These are phyloP conservation scores for Dinocampus coccinellae DNA, from an alignment of 2,888 invertebrate species.

Conservation along the genomic window DNA sequence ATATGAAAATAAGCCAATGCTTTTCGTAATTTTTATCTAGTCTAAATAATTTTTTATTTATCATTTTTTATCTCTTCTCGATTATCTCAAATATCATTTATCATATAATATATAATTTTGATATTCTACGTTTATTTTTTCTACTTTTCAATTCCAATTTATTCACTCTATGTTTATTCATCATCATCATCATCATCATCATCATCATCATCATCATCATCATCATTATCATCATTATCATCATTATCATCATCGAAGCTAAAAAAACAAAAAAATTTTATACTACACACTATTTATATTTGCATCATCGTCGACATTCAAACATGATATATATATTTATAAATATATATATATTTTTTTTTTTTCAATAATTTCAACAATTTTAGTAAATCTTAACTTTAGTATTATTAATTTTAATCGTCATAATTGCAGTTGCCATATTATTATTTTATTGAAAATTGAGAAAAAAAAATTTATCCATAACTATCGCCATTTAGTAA, in stretches of 20 bases:
- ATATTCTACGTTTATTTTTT: not conserved
- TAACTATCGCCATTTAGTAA: constrained; percentile 43
- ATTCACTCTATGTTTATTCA: not conserved
- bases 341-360: not conserved
- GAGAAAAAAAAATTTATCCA: constrained; percentile 25
- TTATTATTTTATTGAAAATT: constrained; percentile 49
- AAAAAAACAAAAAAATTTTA: too few relatives aligned
- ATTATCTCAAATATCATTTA: not conserved
- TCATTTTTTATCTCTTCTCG: not conserved
- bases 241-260: too few relatives aligned
- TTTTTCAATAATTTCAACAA: constrained; percentile 42
- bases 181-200: not conserved
- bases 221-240: too few relatives aligned
- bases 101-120: not conserved
- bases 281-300: too few relatives aligned
- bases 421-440: constrained; percentile 57
- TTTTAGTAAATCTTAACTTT: constrained; percentile 42
- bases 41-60: constrained; percentile 34
- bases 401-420: constrained; percentile 51
- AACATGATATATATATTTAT: too few relatives aligned
- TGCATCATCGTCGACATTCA: not conserved
- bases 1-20: constrained; percentile 35
- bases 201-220: too few relatives aligned
- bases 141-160: not conserved
- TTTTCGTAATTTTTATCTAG: constrained; percentile 42